Evolutionary conservation across 2,113 vertebrate species (phyloP), one percentile per base, ranked within the genome.

Genomic region (Aptenodytes forsteri): DNA sequence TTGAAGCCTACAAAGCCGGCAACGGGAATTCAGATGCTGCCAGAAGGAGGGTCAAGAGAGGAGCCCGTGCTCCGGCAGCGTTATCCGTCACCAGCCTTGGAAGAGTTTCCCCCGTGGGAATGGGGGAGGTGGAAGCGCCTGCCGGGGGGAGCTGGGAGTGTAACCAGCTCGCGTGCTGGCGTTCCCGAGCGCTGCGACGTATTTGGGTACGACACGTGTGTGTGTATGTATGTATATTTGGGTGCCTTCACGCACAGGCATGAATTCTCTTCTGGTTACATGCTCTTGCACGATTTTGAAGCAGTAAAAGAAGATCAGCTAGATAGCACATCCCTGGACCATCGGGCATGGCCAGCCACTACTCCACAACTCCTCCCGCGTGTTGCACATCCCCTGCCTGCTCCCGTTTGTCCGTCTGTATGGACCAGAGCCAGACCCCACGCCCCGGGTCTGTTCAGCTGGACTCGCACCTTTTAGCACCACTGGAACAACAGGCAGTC

Each of bases 31-130:
- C 3, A 2, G 49, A 36, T 58, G 34, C 65, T 58, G 75, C 75
- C 84, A 80, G 73, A 64, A 89, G 46, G 30, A 84, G 50, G 89
- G 83, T 93, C 78, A 88, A 42, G 81, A 83, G 49, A 84, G 70
- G 16, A 91, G 50, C 58, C 49, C 0, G 1, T 0, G 4, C n/a
- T 87, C 29, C 0, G 1, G 49, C 5, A 2, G 38, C 3, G 0
- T 83, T 73, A 92, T 66, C 90, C 6, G 0, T 86, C 85, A 58
- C 49, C 81, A 59, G 78, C 8, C 0, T 25, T 54, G 75, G 75
- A 58, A 77, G 54, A 54, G 50, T 79, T 89, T 94, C 38, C 91
- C 73, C 73, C 0, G 11, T 69, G 73, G 93, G 80, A 92, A 78
- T 13, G 23, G 50, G 78, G 71, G 70, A 81, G 55, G 77, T 87